Evolutionary conservation across 2,888 invertebrate genomes (phyloP).

Genomic region (Conus canariensis): DNA sequence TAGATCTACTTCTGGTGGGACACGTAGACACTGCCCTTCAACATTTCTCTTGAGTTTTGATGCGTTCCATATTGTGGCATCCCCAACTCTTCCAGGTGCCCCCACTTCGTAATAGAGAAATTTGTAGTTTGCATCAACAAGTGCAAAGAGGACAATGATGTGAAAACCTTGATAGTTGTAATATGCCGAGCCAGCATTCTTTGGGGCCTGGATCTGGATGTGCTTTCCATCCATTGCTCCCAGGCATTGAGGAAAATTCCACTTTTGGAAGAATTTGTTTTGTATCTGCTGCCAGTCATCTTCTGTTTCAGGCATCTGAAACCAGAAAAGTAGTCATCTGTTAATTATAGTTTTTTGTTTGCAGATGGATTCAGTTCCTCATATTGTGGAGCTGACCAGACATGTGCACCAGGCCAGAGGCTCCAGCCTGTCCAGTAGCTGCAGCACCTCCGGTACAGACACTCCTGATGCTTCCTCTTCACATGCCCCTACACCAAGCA

Average conservation of each 20-base stretch:
- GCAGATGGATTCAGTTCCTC: background rate
- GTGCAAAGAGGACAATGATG: slow-evolving; percentile 22
- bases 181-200: background rate
- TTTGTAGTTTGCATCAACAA: slow-evolving; percentile 8
- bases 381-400: background rate
- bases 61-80: background rate
- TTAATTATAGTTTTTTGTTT: background rate
- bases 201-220: slow-evolving; percentile 3
- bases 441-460: background rate
- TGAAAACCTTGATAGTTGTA: slow-evolving; percentile 20
- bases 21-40: background rate
- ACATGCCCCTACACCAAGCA: background rate
- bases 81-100: background rate
- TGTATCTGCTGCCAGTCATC: background rate
- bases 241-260: slow-evolving; percentile 31
- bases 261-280: slow-evolving; percentile 1
- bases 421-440: background rate
- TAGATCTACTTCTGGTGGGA: background rate
- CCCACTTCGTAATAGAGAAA: slow-evolving; percentile 19
- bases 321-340: background rate
- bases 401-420: too few relatives aligned
- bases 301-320: slow-evolving; percentile 21
- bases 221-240: slow-evolving; percentile 36
- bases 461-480: background rate
- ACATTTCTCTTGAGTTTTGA: background rate